Base-by-base conservation (phyloP, 1,140 invertebrate species). In the Megalonaias nervosa region DNA sequence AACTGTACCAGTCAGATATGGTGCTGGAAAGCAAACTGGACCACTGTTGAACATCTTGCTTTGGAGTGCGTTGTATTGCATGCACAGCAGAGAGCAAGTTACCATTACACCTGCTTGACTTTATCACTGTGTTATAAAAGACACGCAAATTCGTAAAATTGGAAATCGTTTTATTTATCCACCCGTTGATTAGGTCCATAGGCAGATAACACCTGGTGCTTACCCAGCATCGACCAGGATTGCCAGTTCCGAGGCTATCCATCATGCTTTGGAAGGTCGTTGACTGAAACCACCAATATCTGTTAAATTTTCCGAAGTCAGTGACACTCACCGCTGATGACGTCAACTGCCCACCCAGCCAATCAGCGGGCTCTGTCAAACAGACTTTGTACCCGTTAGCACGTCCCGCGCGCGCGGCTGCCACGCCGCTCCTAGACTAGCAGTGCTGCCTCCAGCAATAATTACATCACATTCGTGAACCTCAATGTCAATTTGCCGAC, bases 361-460 rank as follows among this genome's bases (percentile, higher is more conserved):
- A 79, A 74, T 79, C 77, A 60, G 77, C 70, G 9, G 77, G 77
- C 23, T 79, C 77, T 19, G 77, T 79, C 38, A 79, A 67, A 62
- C 77, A 79, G 16, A 79, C 72, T 12, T 57, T 26, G 6, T 61
- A 59, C 9, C 38, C 38, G 19, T 69, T 31, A 5, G 23, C n/a
- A 48, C 38, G 38, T 48, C 61, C 59, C 23, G 38, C 64, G 59
- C 77, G 64, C 26, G 77, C 71, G 13, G 77, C 65, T 17, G 65
- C 57, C 31, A 79, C 64, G 77, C 77, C 23, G 77, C 71, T 48
- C 60, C 65, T 19, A 79, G 71, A n/a, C 71, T 38, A 16, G 77
- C 77, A 19, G 77, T 74, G 56, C 77, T 79, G 13, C 77, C 77
- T 21, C 77, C 77, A 26, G 77, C 77, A 16, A 79, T 73, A 17